Conservation (phyloP, 2,888 invertebrate species). For the Anticlea derivata region DNA sequence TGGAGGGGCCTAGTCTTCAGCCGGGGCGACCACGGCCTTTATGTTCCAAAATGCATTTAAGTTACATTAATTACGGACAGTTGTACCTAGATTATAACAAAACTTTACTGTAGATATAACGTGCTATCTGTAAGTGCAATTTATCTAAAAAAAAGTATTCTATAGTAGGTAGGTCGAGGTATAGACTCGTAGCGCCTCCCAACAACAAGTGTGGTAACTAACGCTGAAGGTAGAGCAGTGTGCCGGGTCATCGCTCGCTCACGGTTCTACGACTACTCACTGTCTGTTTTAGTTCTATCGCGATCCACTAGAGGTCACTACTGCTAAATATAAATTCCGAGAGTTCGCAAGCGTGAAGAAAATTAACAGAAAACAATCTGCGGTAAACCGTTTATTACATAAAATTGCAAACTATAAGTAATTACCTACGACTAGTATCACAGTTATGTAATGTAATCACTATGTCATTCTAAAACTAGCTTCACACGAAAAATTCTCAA, state of each 20-base stretch:
- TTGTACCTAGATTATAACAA: too few species aligned
- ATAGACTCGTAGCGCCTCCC: neutral
- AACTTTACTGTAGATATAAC: too few species aligned
- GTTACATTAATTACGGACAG: too few species aligned
- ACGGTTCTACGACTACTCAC: neutral
- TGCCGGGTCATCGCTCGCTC: neutral
- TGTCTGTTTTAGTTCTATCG: neutral
- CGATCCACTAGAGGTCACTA: conserved; percentile 20
- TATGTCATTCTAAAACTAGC: conserved; percentile 16
- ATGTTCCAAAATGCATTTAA: too few species aligned
- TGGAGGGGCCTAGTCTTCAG: too few species aligned
- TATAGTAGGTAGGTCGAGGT: too few species aligned
- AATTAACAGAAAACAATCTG: conserved; percentile 27
- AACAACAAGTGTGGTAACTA: conserved; percentile 1
- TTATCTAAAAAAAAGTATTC: neutral
- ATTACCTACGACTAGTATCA: conserved; percentile 52
- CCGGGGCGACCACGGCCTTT: too few species aligned
- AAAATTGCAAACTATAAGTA: conserved; percentile 27
- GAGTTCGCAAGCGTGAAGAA: conserved; percentile 10
- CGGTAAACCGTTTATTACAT: conserved; percentile 28
- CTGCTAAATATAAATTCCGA: neutral
- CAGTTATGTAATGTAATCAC: conserved; percentile 43
- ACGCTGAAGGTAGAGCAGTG: neutral
- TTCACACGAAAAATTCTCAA: conserved; percentile 7
- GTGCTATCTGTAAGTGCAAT: too few species aligned